A percentile compares a stretch with the other conserved stretches of the same genome.
These are phyloP conservation scores for Irena cyanogastra DNA, from an alignment of 2,113 vertebrate species.

Conservation along the genomic window DNA sequence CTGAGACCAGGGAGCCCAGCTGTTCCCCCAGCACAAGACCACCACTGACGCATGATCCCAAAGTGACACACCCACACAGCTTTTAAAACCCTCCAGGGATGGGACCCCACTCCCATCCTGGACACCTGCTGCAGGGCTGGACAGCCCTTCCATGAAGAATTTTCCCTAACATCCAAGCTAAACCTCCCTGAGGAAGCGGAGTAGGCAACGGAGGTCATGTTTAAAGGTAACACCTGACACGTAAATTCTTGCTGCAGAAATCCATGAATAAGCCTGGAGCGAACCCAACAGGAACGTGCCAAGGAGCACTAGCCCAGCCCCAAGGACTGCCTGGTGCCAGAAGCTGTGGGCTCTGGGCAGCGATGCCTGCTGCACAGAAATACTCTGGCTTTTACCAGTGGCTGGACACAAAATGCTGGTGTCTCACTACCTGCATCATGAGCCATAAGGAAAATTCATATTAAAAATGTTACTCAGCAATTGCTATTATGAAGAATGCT, in stretches of 20 bases:
- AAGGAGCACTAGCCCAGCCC: neutral
- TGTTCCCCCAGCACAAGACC: neutral
- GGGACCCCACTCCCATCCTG: neutral
- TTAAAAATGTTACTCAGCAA: neutral
- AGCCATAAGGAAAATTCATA: neutral
- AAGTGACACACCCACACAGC: rapidly evolving
- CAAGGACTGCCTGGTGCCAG: neutral
- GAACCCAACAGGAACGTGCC: neutral
- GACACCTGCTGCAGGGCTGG: neutral
- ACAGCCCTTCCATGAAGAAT: neutral
- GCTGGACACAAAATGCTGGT: neutral
- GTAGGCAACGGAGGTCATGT: rapidly evolving
- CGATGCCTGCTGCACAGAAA: neutral
- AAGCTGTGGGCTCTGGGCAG: neutral
- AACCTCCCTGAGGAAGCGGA: neutral
- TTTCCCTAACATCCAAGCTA: neutral
- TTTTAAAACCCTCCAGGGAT: neutral
- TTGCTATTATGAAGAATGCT: neutral
- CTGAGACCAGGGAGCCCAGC: rapidly evolving
- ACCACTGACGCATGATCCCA: neutral
- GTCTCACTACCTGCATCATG: neutral
- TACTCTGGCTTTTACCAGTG: neutral
- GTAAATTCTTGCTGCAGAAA: neutral
- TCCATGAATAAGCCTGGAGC: rapidly evolving
- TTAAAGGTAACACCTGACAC: neutral